Evolutionary conservation across 2,888 invertebrate species (phyloP).

Genomic region (Aproaerema taeniolella): DNA sequence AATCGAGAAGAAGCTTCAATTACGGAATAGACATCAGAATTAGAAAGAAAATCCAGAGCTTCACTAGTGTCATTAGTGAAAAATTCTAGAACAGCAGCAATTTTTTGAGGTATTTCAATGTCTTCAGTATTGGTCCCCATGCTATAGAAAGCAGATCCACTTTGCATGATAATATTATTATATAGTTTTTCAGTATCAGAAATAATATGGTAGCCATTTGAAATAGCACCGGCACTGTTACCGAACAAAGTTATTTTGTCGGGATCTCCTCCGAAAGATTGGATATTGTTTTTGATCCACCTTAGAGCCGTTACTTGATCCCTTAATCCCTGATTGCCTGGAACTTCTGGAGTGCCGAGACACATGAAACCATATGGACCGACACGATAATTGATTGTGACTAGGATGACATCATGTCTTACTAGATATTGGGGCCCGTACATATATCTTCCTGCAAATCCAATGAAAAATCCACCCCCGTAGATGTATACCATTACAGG

Average conservation of each 20-base stretch:
- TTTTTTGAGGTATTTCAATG: conserved; percentile 16
- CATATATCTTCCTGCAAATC: conserved; percentile 14
- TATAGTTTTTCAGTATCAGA: conserved; percentile 39
- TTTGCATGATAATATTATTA: conserved; percentile 42
- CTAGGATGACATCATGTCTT: conserved; percentile 25
- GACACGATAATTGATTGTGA: conserved; percentile 26
- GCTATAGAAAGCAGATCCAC: conserved; percentile 31
- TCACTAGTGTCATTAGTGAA: conserved; percentile 20
- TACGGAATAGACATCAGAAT: conserved; percentile 19
- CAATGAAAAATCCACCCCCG: conserved; percentile 22
- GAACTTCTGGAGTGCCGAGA: conserved; percentile 22
- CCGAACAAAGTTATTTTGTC: conserved; percentile 21
- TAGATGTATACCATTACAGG: conserved; percentile 25
- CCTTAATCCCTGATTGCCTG: conserved; percentile 26
- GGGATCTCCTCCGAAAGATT: conserved; percentile 22
- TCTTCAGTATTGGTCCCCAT: conserved; percentile 14
- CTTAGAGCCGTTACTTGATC: conserved; percentile 23
- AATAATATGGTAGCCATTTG: conserved; percentile 30
- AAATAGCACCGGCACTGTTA: conserved; percentile 20
- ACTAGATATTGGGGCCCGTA: conserved; percentile 26
- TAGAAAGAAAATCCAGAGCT: conserved; percentile 25
- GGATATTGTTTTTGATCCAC: conserved; percentile 25
- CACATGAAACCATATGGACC: conserved; percentile 28
- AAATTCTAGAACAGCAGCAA: conserved; percentile 25
- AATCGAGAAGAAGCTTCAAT: conserved; percentile 21